These are phyloP conservation scores for Myrmecobius fasciatus DNA, from an alignment of 2,113 vertebrate genomes.

Conservation along the genomic window DNA sequence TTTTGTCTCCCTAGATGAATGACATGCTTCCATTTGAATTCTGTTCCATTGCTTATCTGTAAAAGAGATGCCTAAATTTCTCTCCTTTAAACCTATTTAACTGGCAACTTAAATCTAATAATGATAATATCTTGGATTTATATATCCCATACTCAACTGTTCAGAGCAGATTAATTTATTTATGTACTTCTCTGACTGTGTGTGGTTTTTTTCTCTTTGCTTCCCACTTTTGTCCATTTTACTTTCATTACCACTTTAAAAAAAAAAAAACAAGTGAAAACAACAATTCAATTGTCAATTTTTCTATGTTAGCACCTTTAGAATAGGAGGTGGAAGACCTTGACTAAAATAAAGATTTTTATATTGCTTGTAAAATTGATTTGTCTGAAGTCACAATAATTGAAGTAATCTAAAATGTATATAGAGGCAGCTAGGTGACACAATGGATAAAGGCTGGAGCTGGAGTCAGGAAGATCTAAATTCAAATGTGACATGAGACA, in stretches of 20 bases:
- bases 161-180: slow-evolving; percentile 64
- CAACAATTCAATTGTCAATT: slow-evolving; percentile 42
- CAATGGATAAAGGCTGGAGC: too few species aligned
- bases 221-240: slow-evolving; percentile 50
- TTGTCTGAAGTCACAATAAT: background rate
- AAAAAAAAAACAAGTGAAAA: slow-evolving; percentile 55
- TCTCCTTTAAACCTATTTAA: slow-evolving; percentile 70
- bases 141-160: slow-evolving; percentile 63
- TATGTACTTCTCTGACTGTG: slow-evolving; percentile 48
- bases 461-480: background rate
- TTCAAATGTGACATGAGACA: background rate
- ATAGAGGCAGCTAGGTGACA: background rate
- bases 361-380: slow-evolving; percentile 10
- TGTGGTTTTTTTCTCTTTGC: background rate
- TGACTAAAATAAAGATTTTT: slow-evolving; percentile 32
- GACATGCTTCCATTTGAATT: slow-evolving; percentile 50
- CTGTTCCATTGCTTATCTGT: slow-evolving; percentile 59
- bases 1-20: slow-evolving; percentile 61
- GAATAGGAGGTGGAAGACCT: slow-evolving; percentile 19
- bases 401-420: background rate
- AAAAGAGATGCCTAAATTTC: slow-evolving; percentile 66
- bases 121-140: slow-evolving; percentile 71
- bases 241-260: slow-evolving; percentile 62
- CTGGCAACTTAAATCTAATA: slow-evolving; percentile 57
- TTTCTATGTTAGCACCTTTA: slow-evolving; percentile 50